Evolutionary conservation across 2,888 invertebrate genomes (phyloP).

Genomic region (Alloplasta piceator): DNA sequence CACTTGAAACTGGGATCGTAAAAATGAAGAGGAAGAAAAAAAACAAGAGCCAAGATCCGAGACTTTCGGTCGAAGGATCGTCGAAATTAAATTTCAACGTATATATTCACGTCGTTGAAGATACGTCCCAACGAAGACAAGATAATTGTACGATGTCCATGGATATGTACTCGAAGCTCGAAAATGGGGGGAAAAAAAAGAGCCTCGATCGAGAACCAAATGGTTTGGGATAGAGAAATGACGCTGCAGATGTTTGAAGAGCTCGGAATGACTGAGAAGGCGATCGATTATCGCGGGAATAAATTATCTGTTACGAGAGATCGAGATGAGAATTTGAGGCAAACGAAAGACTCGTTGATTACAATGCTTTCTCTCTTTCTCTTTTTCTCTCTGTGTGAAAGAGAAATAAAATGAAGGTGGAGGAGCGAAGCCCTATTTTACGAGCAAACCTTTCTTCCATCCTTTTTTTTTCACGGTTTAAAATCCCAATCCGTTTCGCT

Average conservation of each 20-base stretch:
- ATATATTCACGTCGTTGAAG: neutral
- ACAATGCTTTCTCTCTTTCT: neutral
- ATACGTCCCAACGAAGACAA: neutral
- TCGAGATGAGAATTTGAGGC: slow-evolving; percentile 3
- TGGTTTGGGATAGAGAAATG: neutral
- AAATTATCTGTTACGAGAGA: slow-evolving; percentile 34
- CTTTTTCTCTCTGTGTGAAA: neutral
- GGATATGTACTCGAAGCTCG: neutral
- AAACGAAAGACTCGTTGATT: slow-evolving; percentile 1
- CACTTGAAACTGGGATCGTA: no score
- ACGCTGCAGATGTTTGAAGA: slow-evolving; percentile 36
- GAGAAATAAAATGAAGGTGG: slow-evolving; percentile 68
- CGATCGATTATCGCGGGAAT: slow-evolving; percentile 48
- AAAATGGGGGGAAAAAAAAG: neutral
- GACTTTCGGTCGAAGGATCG: neutral
- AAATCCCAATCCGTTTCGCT: slow-evolving; percentile 29
- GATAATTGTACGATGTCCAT: slow-evolving; percentile 33
- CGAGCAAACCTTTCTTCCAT: slow-evolving; percentile 61
- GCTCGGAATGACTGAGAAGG: neutral
- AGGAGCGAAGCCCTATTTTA: slow-evolving; percentile 70
- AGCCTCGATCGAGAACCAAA: neutral
- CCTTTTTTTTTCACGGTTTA: neutral
- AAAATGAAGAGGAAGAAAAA: neutral
- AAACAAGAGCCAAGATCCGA: neutral
- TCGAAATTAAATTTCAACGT: neutral